A percentile compares a stretch with the other conserved stretches of the same genome.
Conservation (phyloP, 1,140 invertebrate species). For the Euglossa dilemma region DNA sequence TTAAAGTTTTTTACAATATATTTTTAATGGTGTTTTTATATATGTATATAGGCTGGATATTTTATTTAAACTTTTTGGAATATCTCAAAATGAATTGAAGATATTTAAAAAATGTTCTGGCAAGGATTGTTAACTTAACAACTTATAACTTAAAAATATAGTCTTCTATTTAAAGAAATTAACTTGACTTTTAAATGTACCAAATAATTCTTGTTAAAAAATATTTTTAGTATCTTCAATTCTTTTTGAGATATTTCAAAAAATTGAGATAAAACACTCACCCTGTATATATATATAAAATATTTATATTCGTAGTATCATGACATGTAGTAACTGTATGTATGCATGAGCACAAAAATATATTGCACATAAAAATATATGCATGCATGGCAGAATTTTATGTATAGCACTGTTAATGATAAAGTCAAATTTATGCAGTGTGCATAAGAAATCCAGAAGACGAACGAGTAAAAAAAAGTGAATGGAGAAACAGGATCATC, state of each 20-base stretch:
- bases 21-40: neutral
- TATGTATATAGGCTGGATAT: neutral
- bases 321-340: neutral
- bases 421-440: slow-evolving; percentile 51
- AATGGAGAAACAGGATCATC: slow-evolving; percentile 32
- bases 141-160: too few species aligned
- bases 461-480: slow-evolving; percentile 53
- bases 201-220: too few species aligned
- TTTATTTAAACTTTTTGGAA: too few species aligned
- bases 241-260: too few species aligned
- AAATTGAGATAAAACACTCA: too few species aligned
- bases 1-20: neutral
- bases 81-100: too few species aligned
- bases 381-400: slow-evolving; percentile 11
- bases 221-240: too few species aligned
- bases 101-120: too few species aligned
- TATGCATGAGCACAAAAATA: slow-evolving; percentile 1
- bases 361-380: neutral
- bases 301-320: neutral
- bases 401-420: slow-evolving; percentile 29
- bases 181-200: too few species aligned
- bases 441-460: slow-evolving; percentile 55
- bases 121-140: too few species aligned
- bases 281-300: neutral
- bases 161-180: too few species aligned